These are phyloP conservation scores for Aptenodytes forsteri DNA, from an alignment of 2,113 vertebrate genomes.

Conservation along the genomic window DNA sequence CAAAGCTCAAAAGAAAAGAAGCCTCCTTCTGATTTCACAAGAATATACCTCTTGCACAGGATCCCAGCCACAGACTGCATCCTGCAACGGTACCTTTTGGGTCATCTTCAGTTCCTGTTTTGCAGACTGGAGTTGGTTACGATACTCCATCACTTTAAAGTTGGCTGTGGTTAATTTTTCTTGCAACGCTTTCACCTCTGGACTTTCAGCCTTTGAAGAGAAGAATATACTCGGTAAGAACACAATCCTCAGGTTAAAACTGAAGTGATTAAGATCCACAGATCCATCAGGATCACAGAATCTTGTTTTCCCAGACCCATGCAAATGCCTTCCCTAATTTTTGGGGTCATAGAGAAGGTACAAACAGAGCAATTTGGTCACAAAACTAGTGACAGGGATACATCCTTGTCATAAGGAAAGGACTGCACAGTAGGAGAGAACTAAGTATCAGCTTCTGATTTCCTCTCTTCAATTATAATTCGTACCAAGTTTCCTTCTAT, in stretches of 20 bases:
- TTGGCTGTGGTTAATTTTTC: conserved; percentile 85
- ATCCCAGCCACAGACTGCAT: neutral
- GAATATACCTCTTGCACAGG: no score
- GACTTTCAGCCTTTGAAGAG: conserved; percentile 69
- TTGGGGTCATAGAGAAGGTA: neutral
- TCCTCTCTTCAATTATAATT: neutral
- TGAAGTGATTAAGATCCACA: neutral
- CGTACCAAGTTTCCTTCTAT: conserved; percentile 67
- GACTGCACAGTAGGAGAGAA: neutral
- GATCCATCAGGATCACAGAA: neutral
- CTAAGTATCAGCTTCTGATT: neutral
- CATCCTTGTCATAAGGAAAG: neutral
- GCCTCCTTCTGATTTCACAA: neutral
- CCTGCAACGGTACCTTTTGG: conserved; percentile 83
- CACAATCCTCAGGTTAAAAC: neutral
- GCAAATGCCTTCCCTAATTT: neutral
- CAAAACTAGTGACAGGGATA: neutral
- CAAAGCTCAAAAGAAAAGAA: neutral
- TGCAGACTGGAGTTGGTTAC: conserved; percentile 87
- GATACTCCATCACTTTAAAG: conserved; percentile 85
- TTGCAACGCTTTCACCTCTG: conserved; percentile 82
- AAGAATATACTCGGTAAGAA: neutral
- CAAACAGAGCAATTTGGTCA: neutral
- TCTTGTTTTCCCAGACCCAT: neutral
- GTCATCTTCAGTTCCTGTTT: conserved; percentile 89